Percentiles rank a stretch among this genome's conserved stretches.
These are phyloP conservation scores for Limnephilus rhombicus DNA, from an alignment of 2,888 invertebrate species.

Conservation along the genomic window DNA sequence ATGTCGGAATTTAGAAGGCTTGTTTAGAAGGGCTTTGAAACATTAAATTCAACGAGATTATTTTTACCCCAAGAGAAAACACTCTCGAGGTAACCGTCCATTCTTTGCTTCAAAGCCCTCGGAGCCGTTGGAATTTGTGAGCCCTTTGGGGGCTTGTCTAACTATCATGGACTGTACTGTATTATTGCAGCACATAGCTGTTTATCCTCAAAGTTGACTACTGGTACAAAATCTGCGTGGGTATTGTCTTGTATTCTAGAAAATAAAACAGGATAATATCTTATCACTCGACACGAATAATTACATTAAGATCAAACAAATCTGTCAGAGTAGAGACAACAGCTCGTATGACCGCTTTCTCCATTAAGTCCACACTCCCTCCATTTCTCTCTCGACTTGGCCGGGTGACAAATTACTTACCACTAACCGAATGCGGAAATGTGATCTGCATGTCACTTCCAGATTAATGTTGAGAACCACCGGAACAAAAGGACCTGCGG, in stretches of 20 bases:
- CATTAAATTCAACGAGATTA: too few species aligned
- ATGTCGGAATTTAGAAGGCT: too few species aligned
- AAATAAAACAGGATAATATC: not conserved
- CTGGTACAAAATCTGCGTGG: too few species aligned
- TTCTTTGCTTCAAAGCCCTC: too few species aligned
- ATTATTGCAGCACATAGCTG: too few species aligned
- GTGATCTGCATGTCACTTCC: slow-evolving; percentile 29
- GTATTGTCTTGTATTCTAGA: not conserved
- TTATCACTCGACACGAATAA: not conserved
- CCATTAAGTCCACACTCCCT: not conserved
- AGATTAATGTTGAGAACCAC: slow-evolving; percentile 35
- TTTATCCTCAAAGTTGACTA: too few species aligned
- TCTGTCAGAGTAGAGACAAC: not conserved
- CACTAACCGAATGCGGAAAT: slow-evolving; percentile 26
- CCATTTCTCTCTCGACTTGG: not conserved
- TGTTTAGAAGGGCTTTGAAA: too few species aligned
- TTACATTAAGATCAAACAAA: not conserved
- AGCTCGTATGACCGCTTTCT: not conserved
- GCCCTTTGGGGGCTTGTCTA: too few species aligned
- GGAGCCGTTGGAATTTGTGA: too few species aligned
- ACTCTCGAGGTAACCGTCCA: too few species aligned
- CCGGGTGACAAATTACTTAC: not conserved
- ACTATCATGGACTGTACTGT: too few species aligned
- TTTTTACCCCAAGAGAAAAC: too few species aligned
- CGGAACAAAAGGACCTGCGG: slow-evolving; percentile 41